A percentile compares a stretch with the other conserved stretches of the same genome.
phyloP scores from a whole-genome alignment of 2,888 invertebrate genomes.

The Polydrusus pterygomalis region DNA sequence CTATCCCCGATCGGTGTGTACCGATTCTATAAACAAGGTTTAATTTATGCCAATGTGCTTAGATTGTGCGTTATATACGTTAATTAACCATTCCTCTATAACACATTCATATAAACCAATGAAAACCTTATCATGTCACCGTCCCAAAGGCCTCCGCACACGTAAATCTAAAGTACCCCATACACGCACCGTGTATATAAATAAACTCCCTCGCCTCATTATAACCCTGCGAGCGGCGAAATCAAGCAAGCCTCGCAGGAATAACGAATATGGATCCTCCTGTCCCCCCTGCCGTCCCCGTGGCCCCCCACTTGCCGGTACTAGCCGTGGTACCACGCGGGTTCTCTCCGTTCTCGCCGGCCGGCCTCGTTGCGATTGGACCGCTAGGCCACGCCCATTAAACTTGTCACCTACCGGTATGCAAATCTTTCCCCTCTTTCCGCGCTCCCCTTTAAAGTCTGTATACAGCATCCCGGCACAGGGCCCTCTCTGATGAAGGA shows the following conservation, averaged over 20 bases:
- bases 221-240: constrained; percentile 53
- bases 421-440: constrained; percentile 69
- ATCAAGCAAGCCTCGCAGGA: constrained; percentile 53
- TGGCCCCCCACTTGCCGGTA: constrained; percentile 36
- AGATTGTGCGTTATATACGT: too few relatives aligned
- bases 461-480: constrained; percentile 45
- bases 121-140: constrained; percentile 14
- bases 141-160: constrained; percentile 33
- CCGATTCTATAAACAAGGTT: too few relatives aligned
- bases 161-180: constrained; percentile 43
- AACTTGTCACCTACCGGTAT: constrained; percentile 74
- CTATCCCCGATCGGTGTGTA: too few relatives aligned
- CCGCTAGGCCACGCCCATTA: constrained; percentile 59
- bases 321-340: constrained; percentile 54
- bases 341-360: constrained; percentile 45
- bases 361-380: constrained; percentile 46
- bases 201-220: constrained; percentile 56
- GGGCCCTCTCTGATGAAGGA: constrained; percentile 35
- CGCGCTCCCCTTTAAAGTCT: constrained; percentile 36
- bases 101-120: background rate
- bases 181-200: constrained; percentile 50
- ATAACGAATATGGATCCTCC: constrained; percentile 55
- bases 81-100: background rate
- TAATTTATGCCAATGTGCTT: too few relatives aligned
- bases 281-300: constrained; percentile 12